These are phyloP conservation scores for Aphidius gifuensis DNA, from an alignment of 1,140 invertebrate species.

Conservation along the genomic window DNA sequence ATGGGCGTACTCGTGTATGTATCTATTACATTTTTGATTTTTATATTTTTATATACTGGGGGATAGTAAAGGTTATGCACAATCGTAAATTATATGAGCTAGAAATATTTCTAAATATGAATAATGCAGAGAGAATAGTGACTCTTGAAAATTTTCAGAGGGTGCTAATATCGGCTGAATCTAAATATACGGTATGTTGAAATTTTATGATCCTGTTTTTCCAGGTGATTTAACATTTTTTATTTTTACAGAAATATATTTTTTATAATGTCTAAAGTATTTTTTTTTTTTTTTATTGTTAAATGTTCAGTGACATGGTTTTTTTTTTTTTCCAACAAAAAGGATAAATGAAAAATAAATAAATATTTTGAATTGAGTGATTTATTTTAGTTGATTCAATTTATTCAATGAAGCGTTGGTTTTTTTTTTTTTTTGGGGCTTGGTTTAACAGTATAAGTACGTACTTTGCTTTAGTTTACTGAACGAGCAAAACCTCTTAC, in stretches of 20 bases:
- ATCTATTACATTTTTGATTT: slow-evolving; percentile 37
- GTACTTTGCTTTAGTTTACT: too few relatives aligned
- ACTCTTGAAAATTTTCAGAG: not conserved
- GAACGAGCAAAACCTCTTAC: too few relatives aligned
- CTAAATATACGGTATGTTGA: not conserved
- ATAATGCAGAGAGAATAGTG: slow-evolving; percentile 17
- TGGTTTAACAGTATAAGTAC: too few relatives aligned
- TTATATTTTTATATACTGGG: slow-evolving; percentile 37
- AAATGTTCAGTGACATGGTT: too few relatives aligned
- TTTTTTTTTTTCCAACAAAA: too few relatives aligned
- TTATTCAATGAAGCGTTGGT: too few relatives aligned
- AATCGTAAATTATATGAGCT: slow-evolving; percentile 48
- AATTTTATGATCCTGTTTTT: not conserved
- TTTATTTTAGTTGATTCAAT: too few relatives aligned
- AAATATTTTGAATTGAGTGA: too few relatives aligned
- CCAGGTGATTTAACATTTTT: not conserved
- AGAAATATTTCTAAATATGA: slow-evolving; percentile 42
- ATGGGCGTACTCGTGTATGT: slow-evolving; percentile 38
- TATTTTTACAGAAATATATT: not conserved
- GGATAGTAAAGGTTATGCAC: slow-evolving; percentile 2
- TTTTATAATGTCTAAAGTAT: too few relatives aligned
- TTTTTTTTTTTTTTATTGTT: not conserved
- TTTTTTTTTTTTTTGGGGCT: too few relatives aligned
- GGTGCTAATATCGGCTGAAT: slow-evolving; percentile 14
- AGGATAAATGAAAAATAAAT: too few relatives aligned